Evolutionary conservation across 2,888 invertebrate species (phyloP).

Genomic region (Clistopyga incitator): DNA sequence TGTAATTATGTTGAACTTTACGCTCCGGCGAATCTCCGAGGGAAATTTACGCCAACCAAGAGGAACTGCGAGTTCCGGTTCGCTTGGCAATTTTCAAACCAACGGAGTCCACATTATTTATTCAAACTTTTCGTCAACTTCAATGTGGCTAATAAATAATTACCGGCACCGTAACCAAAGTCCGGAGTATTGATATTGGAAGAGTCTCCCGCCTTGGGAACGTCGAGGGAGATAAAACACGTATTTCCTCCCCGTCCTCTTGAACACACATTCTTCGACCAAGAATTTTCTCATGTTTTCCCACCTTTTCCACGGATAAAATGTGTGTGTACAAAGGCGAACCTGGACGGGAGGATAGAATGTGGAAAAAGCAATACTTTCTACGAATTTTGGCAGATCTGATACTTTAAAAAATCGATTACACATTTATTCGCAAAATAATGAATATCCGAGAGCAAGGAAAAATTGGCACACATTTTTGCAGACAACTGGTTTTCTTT

Average conservation of each 20-base stretch:
- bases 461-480: too few relatives aligned
- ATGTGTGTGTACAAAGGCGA: conserved; percentile 5
- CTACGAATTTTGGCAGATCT: too few relatives aligned
- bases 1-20: neutral
- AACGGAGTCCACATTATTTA: conserved; percentile 14
- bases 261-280: neutral
- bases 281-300: neutral
- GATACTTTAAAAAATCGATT: too few relatives aligned
- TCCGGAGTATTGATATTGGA: conserved; percentile 8
- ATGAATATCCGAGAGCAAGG: too few relatives aligned
- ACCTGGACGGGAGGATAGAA: neutral
- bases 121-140: conserved; percentile 1
- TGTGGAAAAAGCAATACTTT: neutral
- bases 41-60: neutral
- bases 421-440: too few relatives aligned
- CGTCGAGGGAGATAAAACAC: conserved; percentile 39
- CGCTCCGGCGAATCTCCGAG: neutral
- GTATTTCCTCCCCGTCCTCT: conserved; percentile 10
- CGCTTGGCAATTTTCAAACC: conserved; percentile 5
- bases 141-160: conserved; percentile 39
- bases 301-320: conserved; percentile 25
- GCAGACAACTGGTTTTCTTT: too few relatives aligned
- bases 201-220: neutral
- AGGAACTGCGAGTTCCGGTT: neutral
- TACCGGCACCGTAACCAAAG: conserved; percentile 25